Conservation (phyloP, 2,797 vertebrate genomes). For the Chrysocyon brachyurus region DNA sequence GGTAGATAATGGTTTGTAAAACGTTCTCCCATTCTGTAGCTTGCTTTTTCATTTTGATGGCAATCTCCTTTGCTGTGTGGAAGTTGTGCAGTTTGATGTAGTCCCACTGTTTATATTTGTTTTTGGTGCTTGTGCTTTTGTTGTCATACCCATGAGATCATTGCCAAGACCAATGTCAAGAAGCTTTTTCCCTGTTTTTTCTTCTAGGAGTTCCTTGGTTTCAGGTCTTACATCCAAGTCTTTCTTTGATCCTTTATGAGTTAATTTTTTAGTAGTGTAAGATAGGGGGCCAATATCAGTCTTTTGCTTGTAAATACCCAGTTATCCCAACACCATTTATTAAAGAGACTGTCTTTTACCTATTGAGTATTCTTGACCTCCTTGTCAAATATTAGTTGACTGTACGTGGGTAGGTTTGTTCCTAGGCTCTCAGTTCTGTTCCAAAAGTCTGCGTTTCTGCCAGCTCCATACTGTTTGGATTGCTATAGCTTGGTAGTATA, state of each 20-base stretch:
- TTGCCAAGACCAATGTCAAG: not conserved
- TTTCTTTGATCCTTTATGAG: not conserved
- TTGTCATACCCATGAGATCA: not conserved
- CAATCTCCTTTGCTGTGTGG: not conserved
- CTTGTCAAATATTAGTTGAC: slow-evolving; percentile 1
- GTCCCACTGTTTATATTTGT: not conserved
- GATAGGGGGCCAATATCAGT: not conserved
- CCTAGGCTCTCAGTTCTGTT: not conserved
- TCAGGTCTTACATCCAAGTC: not conserved
- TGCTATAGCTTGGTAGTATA: no score
- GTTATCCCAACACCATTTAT: no score
- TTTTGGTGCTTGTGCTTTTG: not conserved
- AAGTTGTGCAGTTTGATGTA: not conserved
- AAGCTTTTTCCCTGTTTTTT: not conserved
- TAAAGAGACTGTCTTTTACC: not conserved
- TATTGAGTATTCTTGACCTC: not conserved
- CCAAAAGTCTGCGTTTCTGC: not conserved
- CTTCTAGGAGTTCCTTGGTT: not conserved
- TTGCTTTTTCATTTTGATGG: not conserved
- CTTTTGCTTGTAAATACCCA: not conserved
- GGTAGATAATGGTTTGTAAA: not conserved
- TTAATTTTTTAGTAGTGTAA: not conserved
- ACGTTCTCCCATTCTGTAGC: not conserved
- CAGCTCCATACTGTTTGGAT: no score
- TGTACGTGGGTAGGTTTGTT: not conserved